Evolutionary conservation across 2,113 vertebrate genomes (phyloP), one percentile per base, ranked within the genome.

Genomic region (Catharus fuscescens): DNA sequence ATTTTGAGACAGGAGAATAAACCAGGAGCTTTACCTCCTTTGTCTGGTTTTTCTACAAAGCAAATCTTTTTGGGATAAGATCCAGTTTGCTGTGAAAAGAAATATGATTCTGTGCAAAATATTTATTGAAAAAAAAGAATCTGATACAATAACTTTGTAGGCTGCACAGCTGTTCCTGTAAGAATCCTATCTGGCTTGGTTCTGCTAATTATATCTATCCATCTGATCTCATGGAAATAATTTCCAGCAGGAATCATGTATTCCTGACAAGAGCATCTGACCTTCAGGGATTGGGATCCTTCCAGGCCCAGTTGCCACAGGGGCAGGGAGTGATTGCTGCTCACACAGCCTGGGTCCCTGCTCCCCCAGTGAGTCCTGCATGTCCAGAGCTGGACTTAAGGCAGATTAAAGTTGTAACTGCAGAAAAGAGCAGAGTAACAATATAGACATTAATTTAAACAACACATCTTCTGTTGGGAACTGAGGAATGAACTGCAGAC

Each of bases 141-240:
- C 80, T 57, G 92, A 81, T 78, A 86, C 52, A 93, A 44, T 52
- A 77, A 61, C n/a, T 87, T 53, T 44, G 29, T 57, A 86, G 62
- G 72, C 94, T 67, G 79, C 67, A 47, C 40, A 83, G 95, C 88
- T 60, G 57, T 82, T 92, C 73, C 83, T 40, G 5, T 60, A 83
- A 92, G 57, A 95, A 86, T 70, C 82, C 92, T 92, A 17, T 86
- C 92, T 86, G 54, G 2, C 86, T 92, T 86, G 67, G 62, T 74
- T 90, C 80, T 95, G 93, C 97, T 97, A 92, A 97, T 95, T 97
- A 96, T 97, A 97, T 84, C 86, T 78, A 77, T 20, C 42, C 57
- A 79, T 89, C 89, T 98, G 96, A 97, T 65, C 95, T 94, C 93
- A 85, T 96, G 96, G 97, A 98, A 98, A 98, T 92, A 94, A 95